Base-by-base conservation (phyloP, 2,797 vertebrate species). In the Salmo trutta region DNA sequence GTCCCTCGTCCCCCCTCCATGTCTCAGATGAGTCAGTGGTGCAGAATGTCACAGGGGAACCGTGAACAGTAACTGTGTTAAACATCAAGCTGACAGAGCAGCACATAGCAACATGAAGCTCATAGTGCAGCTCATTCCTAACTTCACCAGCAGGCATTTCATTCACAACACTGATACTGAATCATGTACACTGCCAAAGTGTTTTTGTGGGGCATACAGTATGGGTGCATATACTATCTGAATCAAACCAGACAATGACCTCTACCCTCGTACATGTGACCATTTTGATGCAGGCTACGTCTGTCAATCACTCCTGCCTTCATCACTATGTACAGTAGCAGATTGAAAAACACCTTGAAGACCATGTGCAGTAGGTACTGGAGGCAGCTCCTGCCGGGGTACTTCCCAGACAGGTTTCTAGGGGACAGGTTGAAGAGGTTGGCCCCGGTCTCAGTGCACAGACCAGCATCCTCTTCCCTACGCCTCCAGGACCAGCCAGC, bases 381-480 rank as follows among this genome's bases (percentile, higher is more conserved):
- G 2, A 96, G 85, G 16, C 92, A 91, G 0, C 1, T 87, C 27
- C 81, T 93, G 82, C 94, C 94, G 0, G 93, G 93, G 76, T 95
- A 96, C 80, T 96, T 97, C 4, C 93, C 92, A 0, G 87, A 80
- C 0, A 95, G 81, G 82, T 91, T 95, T 15, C 86, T 81, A 0
- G 94, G 31, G 0, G 95, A 95, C 71, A 97, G 79, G 85, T 95
- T 89, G 85, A 97, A 97, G 81, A 97, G 94, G 86, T 96, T 97
- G 75, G 96, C 96, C 71, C 95, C 96, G 0, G 95, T 94, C 90
- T 96, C 96, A 0, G 93, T 96, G 84, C 96, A 97, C 81, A 97
- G n/a, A 97, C 90, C 81, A 97, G 85, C 95, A 95, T 96, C 76
- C 93, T 95, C 91, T 97, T 97, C 0, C 96, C 96, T 1, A 96